Evolutionary conservation across 2,113 vertebrate species (phyloP).

Genomic region (Cottus gobio): DNA sequence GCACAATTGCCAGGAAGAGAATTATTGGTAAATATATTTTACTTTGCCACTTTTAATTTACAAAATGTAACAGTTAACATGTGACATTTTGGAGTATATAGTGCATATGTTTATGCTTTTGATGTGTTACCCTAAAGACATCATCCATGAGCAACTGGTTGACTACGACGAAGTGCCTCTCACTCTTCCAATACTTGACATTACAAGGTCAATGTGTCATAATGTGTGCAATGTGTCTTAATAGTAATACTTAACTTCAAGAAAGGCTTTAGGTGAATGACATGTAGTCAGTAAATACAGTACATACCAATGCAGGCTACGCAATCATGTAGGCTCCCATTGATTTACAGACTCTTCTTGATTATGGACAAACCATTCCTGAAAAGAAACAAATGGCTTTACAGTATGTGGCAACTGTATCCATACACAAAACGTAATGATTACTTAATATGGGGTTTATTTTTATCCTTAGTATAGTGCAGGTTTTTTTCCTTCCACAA

Average conservation of each 20-base stretch:
- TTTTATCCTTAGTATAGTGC: not conserved
- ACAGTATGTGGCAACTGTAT: not conserved
- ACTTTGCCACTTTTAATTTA: not conserved
- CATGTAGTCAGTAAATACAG: not conserved
- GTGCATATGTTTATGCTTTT: not conserved
- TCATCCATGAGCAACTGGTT: not conserved
- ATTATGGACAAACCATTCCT: not conserved
- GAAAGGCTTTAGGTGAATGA: not conserved
- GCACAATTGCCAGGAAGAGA: not conserved
- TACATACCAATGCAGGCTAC: not conserved
- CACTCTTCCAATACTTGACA: not conserved
- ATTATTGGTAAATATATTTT: not conserved
- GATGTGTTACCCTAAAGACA: not conserved
- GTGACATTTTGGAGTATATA: not conserved
- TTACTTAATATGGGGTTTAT: not conserved
- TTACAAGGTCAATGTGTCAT: not conserved
- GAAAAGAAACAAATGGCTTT: not conserved
- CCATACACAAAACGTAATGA: not conserved
- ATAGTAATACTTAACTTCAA: not conserved
- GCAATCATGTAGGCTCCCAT: conserved; percentile 9
- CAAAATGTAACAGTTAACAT: not conserved
- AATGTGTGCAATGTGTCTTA: too few relatives aligned
- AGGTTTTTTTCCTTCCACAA: not conserved
- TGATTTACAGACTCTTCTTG: conserved; percentile 15
- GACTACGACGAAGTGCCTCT: not conserved